Conservation (phyloP, 2,113 vertebrate species). For the Todiramphus chloris region DNA sequence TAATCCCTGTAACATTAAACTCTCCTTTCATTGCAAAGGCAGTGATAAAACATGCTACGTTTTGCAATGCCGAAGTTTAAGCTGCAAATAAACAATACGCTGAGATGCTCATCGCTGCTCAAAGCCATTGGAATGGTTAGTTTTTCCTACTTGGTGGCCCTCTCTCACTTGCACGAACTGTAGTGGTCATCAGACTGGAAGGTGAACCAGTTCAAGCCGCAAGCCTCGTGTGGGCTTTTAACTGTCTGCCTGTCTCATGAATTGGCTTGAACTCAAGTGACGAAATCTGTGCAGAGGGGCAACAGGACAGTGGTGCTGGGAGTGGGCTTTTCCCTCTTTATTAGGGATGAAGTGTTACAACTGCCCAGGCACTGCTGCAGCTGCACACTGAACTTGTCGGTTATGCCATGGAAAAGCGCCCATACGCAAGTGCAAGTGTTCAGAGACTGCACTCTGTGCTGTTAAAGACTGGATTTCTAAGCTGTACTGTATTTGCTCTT, state of each 20-base stretch:
- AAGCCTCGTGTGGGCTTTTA: neutral
- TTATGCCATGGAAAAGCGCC: neutral
- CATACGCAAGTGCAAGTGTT: neutral
- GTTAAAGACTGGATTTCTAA: neutral
- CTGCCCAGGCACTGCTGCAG: neutral
- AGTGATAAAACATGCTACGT: neutral
- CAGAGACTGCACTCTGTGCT: neutral
- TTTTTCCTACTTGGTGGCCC: rapidly evolving
- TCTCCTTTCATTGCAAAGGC: neutral
- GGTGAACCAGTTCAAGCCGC: neutral
- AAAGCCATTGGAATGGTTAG: rapidly evolving
- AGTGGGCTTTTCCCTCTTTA: neutral
- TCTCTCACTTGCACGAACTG: neutral
- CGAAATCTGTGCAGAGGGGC: neutral
- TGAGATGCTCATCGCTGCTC: neutral
- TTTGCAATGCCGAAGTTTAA: neutral
- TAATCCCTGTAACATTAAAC: neutral
- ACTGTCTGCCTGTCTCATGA: neutral
- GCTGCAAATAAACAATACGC: neutral
- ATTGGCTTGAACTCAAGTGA: neutral
- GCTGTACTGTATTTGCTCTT: neutral
- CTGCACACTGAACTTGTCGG: neutral
- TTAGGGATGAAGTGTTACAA: neutral
- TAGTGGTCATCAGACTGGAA: rapidly evolving
- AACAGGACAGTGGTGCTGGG: neutral